phyloP scores from a whole-genome alignment of 2,888 invertebrate species.

The Embidobia sp. region DNA sequence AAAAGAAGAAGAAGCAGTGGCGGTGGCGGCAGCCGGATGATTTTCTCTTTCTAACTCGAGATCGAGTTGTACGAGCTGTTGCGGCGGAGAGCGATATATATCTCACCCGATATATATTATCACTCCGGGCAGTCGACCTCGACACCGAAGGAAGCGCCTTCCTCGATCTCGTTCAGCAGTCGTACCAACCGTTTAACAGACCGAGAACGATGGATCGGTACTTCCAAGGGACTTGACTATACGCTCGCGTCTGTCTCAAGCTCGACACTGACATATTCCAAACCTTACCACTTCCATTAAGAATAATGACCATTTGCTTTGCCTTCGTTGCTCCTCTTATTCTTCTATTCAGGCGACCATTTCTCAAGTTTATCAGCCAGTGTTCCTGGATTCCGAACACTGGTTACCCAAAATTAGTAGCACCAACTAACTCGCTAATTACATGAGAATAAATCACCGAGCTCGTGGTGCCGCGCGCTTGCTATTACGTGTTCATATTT shows the following conservation, averaged over 20 bases:
- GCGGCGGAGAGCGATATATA: constrained; percentile 71
- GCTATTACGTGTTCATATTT: constrained; percentile 53
- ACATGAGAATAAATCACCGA: constrained; percentile 35
- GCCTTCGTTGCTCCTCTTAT: constrained; percentile 36
- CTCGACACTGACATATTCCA: constrained; percentile 64
- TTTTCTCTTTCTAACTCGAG: constrained; percentile 61
- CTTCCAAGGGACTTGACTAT: constrained; percentile 56
- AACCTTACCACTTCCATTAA: constrained; percentile 62
- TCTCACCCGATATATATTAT: constrained; percentile 73
- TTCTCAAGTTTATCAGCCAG: constrained; percentile 48
- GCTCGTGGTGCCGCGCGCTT: not conserved
- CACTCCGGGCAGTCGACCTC: constrained; percentile 71
- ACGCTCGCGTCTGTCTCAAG: constrained; percentile 57
- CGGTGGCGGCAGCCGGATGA: constrained; percentile 53
- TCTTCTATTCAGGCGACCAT: constrained; percentile 45
- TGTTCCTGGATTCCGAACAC: constrained; percentile 40
- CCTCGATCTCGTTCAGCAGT: constrained; percentile 65
- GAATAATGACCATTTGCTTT: constrained; percentile 57
- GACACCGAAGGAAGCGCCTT: constrained; percentile 67
- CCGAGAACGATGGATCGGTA: constrained; percentile 63
- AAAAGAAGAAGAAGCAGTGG: constrained; percentile 34
- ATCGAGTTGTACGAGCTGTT: constrained; percentile 70
- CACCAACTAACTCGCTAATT: constrained; percentile 52
- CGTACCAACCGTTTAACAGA: constrained; percentile 64
- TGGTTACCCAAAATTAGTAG: constrained; percentile 45